These are phyloP conservation scores for Carcina quercana DNA, from an alignment of 2,888 invertebrate genomes.

Conservation along the genomic window DNA sequence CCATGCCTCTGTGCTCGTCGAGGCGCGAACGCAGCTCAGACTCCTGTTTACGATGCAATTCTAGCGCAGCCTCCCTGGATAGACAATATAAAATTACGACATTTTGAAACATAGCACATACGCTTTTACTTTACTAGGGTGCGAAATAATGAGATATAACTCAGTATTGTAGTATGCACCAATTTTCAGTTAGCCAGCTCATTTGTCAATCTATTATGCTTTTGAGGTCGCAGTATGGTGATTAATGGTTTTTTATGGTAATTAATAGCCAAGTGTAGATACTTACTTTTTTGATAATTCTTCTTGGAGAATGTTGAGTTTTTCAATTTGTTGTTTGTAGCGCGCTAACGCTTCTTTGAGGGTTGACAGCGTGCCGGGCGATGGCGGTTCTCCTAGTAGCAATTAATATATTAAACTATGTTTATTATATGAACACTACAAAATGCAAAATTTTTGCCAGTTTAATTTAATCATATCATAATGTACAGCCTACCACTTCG, in stretches of 20 bases:
- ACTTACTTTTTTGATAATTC: slow-evolving; percentile 53
- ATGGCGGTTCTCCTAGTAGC: slow-evolving; percentile 48
- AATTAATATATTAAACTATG: slow-evolving; percentile 2
- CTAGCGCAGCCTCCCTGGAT: slow-evolving; percentile 54
- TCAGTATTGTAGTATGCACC: too few species aligned
- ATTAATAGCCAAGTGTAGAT: too few species aligned
- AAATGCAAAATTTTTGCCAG: too few species aligned
- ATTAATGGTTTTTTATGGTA: too few species aligned
- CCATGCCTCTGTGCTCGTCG: slow-evolving; percentile 55
- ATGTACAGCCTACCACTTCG: too few species aligned
- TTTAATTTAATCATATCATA: too few species aligned
- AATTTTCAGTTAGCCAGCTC: too few species aligned
- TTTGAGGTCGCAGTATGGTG: not conserved
- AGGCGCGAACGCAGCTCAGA: slow-evolving; percentile 46
- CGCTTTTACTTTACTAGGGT: too few species aligned
- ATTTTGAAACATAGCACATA: too few species aligned
- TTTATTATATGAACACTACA: too few species aligned
- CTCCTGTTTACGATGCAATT: slow-evolving; percentile 56
- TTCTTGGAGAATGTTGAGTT: slow-evolving; percentile 48
- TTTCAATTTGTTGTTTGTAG: slow-evolving; percentile 54
- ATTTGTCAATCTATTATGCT: too few species aligned
- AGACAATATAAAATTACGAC: not conserved
- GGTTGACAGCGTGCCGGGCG: slow-evolving; percentile 56
- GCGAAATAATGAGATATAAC: too few species aligned
- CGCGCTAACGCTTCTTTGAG: slow-evolving; percentile 55